Evolutionary conservation across 2,113 vertebrate species (phyloP).

Genomic region (Terrapene triunguis): DNA sequence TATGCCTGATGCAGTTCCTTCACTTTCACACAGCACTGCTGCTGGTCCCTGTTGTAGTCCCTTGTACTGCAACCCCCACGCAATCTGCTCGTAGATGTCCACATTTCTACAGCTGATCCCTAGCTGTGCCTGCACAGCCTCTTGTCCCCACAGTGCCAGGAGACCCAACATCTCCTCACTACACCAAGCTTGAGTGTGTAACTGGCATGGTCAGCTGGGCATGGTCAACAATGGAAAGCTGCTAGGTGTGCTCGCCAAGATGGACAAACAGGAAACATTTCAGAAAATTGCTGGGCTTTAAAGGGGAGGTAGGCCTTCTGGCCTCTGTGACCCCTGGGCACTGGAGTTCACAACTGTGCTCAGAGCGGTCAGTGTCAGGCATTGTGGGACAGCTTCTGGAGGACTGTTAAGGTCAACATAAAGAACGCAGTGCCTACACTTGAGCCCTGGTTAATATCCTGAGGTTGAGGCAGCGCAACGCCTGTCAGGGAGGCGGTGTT

Average conservation of each 20-base stretch:
- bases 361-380: background rate
- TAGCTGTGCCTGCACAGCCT: background rate
- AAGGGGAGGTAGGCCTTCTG: background rate
- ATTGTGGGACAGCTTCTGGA: no score
- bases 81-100: background rate
- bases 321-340: background rate
- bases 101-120: background rate
- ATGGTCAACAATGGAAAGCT: background rate
- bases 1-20: background rate
- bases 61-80: background rate
- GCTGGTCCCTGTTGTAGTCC: background rate
- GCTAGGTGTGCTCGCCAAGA: background rate
- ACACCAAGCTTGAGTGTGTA: background rate
- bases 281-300: background rate
- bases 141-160: background rate
- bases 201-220: background rate
- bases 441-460: background rate
- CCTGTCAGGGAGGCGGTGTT: background rate
- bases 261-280: background rate
- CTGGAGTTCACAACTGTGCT: background rate
- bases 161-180: background rate
- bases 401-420: background rate
- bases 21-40: background rate
- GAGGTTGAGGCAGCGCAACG: background rate
- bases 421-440: background rate